Evolutionary conservation across 2,888 invertebrate species (phyloP).

Genomic region (Rambutsinella grinnellia): DNA sequence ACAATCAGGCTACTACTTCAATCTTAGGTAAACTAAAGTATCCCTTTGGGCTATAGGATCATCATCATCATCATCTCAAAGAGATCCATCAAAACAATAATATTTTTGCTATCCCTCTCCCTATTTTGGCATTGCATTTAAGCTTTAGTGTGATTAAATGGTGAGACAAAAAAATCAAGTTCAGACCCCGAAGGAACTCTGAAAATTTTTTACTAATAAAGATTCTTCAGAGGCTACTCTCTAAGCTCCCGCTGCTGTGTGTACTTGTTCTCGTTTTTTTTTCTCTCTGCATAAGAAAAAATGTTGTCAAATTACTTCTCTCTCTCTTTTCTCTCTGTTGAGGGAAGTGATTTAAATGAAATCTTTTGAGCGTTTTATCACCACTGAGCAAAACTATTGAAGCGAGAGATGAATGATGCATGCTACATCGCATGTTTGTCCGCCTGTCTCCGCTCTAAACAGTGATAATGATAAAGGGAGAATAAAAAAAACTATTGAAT

Average conservation of each 20-base stretch:
- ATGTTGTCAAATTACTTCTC: constrained; percentile 25
- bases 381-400: too few species aligned
- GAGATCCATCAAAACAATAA: too few species aligned
- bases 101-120: too few species aligned
- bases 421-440: not conserved
- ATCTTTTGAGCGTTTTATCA: constrained; percentile 1
- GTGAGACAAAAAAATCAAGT: constrained; percentile 22
- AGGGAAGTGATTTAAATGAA: constrained; percentile 23
- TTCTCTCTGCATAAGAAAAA: too few species aligned
- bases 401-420: not conserved
- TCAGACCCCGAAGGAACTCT: constrained; percentile 23
- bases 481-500: not conserved
- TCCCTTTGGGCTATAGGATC: constrained; percentile 22
- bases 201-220: too few species aligned
- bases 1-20: constrained; percentile 39
- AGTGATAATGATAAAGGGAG: not conserved
- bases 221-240: too few species aligned
- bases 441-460: not conserved
- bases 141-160: too few species aligned
- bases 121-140: too few species aligned
- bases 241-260: too few species aligned
- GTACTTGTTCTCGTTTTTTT: too few species aligned
- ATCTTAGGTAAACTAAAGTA: constrained; percentile 1
- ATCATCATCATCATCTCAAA: too few species aligned
- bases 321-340: too few species aligned